These are phyloP conservation scores for Rhea americana DNA, from an alignment of 2,113 vertebrate genomes.

Conservation along the genomic window DNA sequence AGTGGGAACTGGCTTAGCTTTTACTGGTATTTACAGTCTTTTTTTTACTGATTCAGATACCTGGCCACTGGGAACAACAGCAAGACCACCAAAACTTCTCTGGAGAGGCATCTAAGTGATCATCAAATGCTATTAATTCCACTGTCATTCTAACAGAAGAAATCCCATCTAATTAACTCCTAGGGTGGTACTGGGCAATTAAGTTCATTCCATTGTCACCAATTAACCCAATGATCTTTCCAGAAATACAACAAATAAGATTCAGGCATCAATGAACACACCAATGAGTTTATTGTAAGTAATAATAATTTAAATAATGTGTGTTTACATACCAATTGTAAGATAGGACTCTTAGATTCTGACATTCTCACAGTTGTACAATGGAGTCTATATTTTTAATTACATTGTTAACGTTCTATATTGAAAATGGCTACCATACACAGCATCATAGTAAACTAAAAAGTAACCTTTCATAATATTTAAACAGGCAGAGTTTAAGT, in stretches of 20 bases:
- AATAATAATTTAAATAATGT: constrained; percentile 34
- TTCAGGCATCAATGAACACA: constrained; percentile 67
- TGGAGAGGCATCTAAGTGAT: background rate
- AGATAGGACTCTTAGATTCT: constrained; percentile 37
- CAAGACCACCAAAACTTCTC: background rate
- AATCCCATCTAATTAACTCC: background rate
- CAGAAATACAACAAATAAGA: constrained; percentile 60
- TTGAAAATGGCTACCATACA: constrained; percentile 42
- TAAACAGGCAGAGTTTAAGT: constrained; percentile 52
- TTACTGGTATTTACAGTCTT: background rate
- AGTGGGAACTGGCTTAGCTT: background rate
- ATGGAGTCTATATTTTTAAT: constrained; percentile 26
- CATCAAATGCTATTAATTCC: background rate
- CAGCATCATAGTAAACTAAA: constrained; percentile 59
- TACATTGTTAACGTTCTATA: constrained; percentile 54
- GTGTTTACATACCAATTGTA: constrained; percentile 52
- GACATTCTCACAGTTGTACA: constrained; percentile 60
- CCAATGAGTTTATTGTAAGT: constrained; percentile 67
- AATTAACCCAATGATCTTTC: constrained; percentile 5
- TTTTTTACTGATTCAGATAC: background rate
- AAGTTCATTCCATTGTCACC: constrained; percentile 15
- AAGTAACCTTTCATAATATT: constrained; percentile 22
- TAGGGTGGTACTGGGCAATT: background rate
- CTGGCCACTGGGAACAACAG: background rate
- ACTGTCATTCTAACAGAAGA: background rate